Evolutionary conservation across 1,140 invertebrate genomes (phyloP).

Genomic region (Calephelis nemesis): DNA sequence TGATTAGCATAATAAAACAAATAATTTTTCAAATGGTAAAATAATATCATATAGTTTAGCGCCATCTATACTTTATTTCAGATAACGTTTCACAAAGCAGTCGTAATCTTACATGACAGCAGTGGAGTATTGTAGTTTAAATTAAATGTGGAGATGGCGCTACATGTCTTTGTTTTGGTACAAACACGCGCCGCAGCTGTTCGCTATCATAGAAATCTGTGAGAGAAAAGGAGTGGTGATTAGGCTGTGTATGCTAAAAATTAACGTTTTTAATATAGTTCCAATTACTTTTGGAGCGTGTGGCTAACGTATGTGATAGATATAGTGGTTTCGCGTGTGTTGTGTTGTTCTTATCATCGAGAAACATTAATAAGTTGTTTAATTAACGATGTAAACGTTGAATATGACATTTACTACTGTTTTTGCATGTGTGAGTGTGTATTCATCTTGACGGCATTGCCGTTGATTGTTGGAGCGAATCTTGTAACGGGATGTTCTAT

Average conservation of each 20-base stretch:
- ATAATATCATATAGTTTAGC: background rate
- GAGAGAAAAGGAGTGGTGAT: constrained; percentile 79
- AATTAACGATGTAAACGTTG: constrained; percentile 71
- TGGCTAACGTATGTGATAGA: constrained; percentile 49
- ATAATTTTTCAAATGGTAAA: background rate
- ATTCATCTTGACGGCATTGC: constrained; percentile 61
- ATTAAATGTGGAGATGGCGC: constrained; percentile 44
- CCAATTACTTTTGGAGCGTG: constrained; percentile 41
- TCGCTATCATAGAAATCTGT: constrained; percentile 77
- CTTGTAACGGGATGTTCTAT: constrained; percentile 68
- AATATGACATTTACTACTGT: constrained; percentile 73
- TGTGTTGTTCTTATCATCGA: constrained; percentile 54
- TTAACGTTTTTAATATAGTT: constrained; percentile 72
- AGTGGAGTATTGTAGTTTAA: background rate
- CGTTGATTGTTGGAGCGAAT: constrained; percentile 69
- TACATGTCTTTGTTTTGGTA: constrained; percentile 75
- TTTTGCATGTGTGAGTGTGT: constrained; percentile 61
- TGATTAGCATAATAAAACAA: too few species aligned
- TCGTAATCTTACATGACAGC: background rate
- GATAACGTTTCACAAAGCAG: background rate
- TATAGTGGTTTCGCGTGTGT: constrained; percentile 49
- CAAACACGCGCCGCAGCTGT: constrained; percentile 75
- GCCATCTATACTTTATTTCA: constrained; percentile 22
- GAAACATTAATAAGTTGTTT: constrained; percentile 57
- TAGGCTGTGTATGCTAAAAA: constrained; percentile 69